phyloP scores from a whole-genome alignment of 2,113 vertebrate genomes.

The Thamnophis sirtalis region DNA sequence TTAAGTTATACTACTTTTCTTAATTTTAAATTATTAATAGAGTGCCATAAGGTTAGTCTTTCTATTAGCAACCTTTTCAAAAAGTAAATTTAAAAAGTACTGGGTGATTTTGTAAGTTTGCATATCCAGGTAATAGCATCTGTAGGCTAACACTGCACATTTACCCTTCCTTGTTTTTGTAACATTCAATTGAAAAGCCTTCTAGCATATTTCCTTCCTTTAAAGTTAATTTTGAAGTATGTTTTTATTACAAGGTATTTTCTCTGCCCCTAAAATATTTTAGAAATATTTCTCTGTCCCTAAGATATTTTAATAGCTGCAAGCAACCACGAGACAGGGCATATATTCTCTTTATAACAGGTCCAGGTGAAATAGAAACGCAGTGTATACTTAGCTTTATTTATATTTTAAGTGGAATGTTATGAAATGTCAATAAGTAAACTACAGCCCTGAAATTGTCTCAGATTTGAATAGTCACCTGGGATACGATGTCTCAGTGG shows the following conservation, averaged over 20 bases:
- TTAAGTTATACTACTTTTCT: too few relatives aligned
- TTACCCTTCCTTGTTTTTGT: neutral
- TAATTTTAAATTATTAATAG: neutral
- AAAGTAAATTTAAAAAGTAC: neutral
- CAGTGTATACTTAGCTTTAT: neutral
- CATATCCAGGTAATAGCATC: neutral
- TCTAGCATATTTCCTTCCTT: neutral
- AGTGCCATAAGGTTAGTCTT: accelerated
- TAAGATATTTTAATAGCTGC: neutral
- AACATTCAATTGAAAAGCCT: neutral
- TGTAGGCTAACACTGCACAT: neutral
- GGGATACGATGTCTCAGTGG: conserved; percentile 17
- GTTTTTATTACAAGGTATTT: neutral
- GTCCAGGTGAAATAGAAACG: neutral
- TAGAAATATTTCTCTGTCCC: neutral
- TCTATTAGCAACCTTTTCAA: conserved; percentile 14
- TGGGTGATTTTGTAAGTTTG: neutral
- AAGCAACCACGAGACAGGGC: neutral
- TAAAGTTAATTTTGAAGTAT: neutral
- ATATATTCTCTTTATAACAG: neutral
- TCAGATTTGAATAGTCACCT: conserved; percentile 8
- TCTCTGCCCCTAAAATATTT: neutral
- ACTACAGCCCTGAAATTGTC: accelerated
- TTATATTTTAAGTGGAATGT: neutral
- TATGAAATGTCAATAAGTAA: neutral